Evolutionary conservation across 1,140 invertebrate genomes (phyloP).

Genomic region (Octopus sinensis): DNA sequence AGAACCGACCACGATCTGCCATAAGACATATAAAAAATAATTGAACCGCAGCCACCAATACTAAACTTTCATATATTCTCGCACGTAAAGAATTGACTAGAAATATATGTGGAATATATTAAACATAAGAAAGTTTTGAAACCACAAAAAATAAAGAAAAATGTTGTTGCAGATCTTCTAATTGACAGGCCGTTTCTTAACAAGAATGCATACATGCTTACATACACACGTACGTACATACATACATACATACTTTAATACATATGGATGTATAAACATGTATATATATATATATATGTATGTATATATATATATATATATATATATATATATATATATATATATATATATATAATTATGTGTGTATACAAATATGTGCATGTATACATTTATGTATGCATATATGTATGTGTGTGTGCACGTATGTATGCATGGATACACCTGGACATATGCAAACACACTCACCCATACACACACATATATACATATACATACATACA

Average conservation of each 20-base stretch:
- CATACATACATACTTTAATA: background rate
- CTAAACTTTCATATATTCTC: too few relatives aligned
- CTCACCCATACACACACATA: background rate
- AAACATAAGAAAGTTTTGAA: too few relatives aligned
- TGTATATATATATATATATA: background rate
- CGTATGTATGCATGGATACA: background rate
- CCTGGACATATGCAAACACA: background rate
- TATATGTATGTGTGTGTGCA: background rate
- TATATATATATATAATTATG: background rate
- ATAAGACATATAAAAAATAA: too few relatives aligned
- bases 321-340: background rate
- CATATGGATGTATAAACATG: background rate
- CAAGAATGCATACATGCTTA: background rate
- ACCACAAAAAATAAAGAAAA: too few relatives aligned
- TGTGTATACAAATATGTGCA: background rate
- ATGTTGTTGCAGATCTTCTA: background rate
- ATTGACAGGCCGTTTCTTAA: background rate
- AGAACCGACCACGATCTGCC: too few relatives aligned
- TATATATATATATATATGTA: background rate
- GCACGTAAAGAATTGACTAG: too few relatives aligned
- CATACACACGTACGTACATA: background rate
- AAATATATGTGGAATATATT: too few relatives aligned
- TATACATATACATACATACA: background rate
- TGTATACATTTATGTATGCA: background rate
- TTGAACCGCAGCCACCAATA: too few relatives aligned